phyloP scores from a whole-genome alignment of 2,888 invertebrate genomes.

The Corbicula japonica region DNA sequence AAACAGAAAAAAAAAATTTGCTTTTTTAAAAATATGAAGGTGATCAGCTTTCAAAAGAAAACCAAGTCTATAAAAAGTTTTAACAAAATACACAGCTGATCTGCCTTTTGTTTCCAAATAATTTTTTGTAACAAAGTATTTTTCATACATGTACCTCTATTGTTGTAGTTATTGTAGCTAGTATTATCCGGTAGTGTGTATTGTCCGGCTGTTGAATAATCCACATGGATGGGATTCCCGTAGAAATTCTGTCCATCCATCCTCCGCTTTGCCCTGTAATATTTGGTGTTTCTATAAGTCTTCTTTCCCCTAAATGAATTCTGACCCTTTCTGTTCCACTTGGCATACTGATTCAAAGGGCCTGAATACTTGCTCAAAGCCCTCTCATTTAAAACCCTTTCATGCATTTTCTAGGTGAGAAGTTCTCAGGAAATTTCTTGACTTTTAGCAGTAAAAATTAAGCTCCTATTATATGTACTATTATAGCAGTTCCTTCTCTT shows the following conservation, averaged over 20 bases:
- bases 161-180: neutral
- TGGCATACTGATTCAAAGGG: constrained; percentile 11
- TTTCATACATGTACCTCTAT: constrained; percentile 2
- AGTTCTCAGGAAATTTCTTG: constrained; percentile 21
- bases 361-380: neutral
- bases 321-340: constrained; percentile 29
- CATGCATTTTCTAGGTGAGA: constrained; percentile 45
- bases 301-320: constrained; percentile 33
- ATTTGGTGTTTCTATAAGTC: constrained; percentile 23
- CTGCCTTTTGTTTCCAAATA: too few relatives aligned
- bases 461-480: constrained; percentile 4
- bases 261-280: constrained; percentile 92
- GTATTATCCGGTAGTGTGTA: constrained; percentile 3
- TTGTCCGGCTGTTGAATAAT: constrained; percentile 52
- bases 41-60: too few relatives aligned
- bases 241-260: constrained; percentile 95
- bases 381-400: constrained; percentile 13
- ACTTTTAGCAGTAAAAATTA: too few relatives aligned
- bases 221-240: constrained; percentile 89
- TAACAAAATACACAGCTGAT: too few relatives aligned
- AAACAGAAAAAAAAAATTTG: too few relatives aligned
- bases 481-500: neutral
- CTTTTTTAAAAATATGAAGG: too few relatives aligned
- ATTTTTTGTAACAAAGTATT: too few relatives aligned
- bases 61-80: too few relatives aligned